phyloP scores from a whole-genome alignment of 2,113 vertebrate species.

The Stercorarius parasiticus region DNA sequence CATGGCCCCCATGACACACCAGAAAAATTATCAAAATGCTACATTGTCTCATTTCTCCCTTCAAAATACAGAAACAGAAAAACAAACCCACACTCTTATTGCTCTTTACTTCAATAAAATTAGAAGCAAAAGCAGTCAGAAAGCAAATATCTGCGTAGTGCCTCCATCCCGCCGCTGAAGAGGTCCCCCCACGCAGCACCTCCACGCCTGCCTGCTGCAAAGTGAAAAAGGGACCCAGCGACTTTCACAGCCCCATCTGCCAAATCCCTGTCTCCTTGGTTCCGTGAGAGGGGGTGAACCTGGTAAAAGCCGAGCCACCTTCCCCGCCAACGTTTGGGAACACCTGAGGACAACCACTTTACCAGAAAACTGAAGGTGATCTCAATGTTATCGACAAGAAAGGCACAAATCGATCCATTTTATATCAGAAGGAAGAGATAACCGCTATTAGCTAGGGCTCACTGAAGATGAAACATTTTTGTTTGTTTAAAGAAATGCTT shows the following conservation, averaged over 20 bases:
- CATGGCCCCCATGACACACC: fast-evolving
- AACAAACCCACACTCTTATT: not conserved
- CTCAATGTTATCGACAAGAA: not conserved
- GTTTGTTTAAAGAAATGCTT: not conserved
- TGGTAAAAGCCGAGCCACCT: not conserved
- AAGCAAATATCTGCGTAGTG: fast-evolving
- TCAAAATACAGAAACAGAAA: not conserved
- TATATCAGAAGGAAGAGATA: not conserved
- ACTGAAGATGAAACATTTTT: not conserved
- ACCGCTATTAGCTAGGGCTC: not conserved
- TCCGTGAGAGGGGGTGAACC: not conserved
- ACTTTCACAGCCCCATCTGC: not conserved
- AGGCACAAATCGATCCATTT: not conserved
- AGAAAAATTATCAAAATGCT: not conserved
- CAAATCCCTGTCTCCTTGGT: fast-evolving
- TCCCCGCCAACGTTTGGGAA: not conserved
- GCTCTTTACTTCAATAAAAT: fast-evolving
- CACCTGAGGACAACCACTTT: not conserved
- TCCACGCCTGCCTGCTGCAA: fast-evolving
- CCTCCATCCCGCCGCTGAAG: fast-evolving
- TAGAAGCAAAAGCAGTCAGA: fast-evolving
- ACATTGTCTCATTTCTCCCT: not conserved
- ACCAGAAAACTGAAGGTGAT: not conserved
- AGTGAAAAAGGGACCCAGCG: fast-evolving
- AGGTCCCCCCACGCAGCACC: not conserved